phyloP scores from a whole-genome alignment of 2,113 vertebrate genomes.

The Microcebus tavaratra region DNA sequence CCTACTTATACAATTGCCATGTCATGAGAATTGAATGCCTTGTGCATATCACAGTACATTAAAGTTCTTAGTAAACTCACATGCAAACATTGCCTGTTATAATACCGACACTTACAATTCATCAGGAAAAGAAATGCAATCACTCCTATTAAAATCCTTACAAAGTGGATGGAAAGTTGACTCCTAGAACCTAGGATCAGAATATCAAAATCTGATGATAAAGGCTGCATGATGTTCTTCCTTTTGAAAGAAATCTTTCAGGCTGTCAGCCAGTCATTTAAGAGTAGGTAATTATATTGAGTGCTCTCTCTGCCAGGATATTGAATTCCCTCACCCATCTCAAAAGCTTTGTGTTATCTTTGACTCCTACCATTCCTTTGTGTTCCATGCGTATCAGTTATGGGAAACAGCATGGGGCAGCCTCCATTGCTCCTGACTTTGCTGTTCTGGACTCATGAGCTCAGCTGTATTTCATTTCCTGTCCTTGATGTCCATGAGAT shows the following conservation, averaged over 20 bases:
- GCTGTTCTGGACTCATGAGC: conserved; percentile 41
- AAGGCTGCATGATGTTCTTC: background rate
- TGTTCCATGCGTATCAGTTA: conserved; percentile 51
- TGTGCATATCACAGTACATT: background rate
- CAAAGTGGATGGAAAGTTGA: background rate
- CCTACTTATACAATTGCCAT: no score
- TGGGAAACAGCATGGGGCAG: background rate
- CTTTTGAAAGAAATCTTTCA: conserved; percentile 54
- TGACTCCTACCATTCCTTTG: conserved; percentile 56
- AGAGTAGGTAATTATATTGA: conserved; percentile 66
- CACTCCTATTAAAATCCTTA: background rate
- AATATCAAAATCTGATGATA: conserved; percentile 58
- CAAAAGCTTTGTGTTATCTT: conserved; percentile 71
- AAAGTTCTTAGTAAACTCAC: background rate
- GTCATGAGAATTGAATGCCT: background rate
- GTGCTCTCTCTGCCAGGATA: conserved; percentile 73
- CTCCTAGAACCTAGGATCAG: conserved; percentile 19
- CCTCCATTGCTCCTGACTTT: background rate
- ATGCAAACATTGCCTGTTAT: background rate
- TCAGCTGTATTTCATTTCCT: conserved; percentile 74
- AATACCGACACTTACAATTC: background rate
- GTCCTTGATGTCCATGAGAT: conserved; percentile 51
- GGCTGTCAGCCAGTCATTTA: conserved; percentile 56
- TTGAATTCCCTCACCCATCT: conserved; percentile 72
- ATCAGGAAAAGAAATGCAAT: background rate